Evolutionary conservation across 2,113 vertebrate species (phyloP), one percentile per base, ranked within the genome.

Genomic region (Semnopithecus entellus): DNA sequence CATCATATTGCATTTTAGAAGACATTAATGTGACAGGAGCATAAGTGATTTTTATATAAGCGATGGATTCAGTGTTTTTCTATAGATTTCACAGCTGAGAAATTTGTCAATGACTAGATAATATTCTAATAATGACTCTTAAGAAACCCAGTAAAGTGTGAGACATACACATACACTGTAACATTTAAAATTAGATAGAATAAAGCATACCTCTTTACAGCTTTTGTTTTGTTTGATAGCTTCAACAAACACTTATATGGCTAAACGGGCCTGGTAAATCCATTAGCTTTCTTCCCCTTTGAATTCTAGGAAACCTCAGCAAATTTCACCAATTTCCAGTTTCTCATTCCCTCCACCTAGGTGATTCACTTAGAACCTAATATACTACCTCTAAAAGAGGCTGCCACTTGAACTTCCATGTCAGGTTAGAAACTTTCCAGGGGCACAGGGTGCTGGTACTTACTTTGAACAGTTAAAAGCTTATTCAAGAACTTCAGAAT

Each of bases 111-210:
- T 93, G 50, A 14, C 17, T 45, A 32, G 73, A 81, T 48, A 70
- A 86, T 43, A 73, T n/a, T 91, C 48, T 35, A 97, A 93, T 1
- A 48, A 75, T 84, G 97, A 94, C 35, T 90, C 57, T 81, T 57
- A 68, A 68, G 43, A 94, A 59, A 92, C 22, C 8, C 55, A 43
- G 2, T 70, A 88, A 92, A 64, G 50, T 50, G 52, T 88, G 64
- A 96, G 92, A 95, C 48, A 95, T n/a, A 64, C 57, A 57, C 35
- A 55, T 55, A 12, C 18, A 79, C 38, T 61, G 25, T 86, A n/a
- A 87, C 57, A 64, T 94, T 95, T 96, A 90, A 97, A 96, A 88
- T 57, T 75, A 89, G 89, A 61, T 38, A 75, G 79, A 94, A 93
- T 35, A 80, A 95, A 72, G 16, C 82, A 95, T 0, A 50, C 14